These are phyloP conservation scores for Blastobasis adustella DNA, from an alignment of 2,888 invertebrate species.

Conservation along the genomic window DNA sequence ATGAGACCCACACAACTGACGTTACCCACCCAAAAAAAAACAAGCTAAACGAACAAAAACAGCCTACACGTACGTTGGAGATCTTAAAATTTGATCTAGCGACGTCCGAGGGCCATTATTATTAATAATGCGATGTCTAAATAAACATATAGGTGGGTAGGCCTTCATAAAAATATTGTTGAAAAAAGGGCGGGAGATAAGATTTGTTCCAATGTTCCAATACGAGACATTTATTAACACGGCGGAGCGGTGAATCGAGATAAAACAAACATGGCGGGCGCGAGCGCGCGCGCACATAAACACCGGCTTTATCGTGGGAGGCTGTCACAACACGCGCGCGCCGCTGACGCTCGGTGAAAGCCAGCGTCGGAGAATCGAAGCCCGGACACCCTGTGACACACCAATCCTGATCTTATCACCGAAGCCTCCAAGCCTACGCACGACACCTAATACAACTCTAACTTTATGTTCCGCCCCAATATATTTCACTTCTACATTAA, in stretches of 20 bases:
- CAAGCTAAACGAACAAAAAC: conserved; percentile 39
- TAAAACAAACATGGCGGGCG: conserved; percentile 73
- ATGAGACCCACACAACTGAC: conserved; percentile 55
- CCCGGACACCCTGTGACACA: conserved; percentile 8
- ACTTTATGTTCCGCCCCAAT: conserved; percentile 28
- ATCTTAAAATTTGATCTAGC: conserved; percentile 70
- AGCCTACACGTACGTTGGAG: conserved; percentile 45
- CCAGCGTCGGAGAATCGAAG: conserved; percentile 17
- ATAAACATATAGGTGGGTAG: conserved; percentile 54
- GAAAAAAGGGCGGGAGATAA: conserved; percentile 42
- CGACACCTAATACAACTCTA: conserved; percentile 32
- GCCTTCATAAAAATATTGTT: conserved; percentile 44
- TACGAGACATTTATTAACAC: conserved; percentile 72
- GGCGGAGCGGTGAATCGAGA: conserved; percentile 63
- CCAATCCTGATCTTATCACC: background rate
- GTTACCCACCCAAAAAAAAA: conserved; percentile 37
- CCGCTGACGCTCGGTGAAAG: conserved; percentile 63
- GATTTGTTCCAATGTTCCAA: conserved; percentile 39
- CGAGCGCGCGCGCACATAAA: conserved; percentile 67
- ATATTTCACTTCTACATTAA: conserved; percentile 37
- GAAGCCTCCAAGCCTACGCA: conserved; percentile 60
- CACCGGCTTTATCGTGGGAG: conserved; percentile 70
- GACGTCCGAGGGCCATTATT: conserved; percentile 65
- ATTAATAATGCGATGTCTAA: conserved; percentile 70
- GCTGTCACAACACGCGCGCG: conserved; percentile 71